Conservation (phyloP, 2,888 invertebrate genomes). For the Yponomeuta evonymella region DNA sequence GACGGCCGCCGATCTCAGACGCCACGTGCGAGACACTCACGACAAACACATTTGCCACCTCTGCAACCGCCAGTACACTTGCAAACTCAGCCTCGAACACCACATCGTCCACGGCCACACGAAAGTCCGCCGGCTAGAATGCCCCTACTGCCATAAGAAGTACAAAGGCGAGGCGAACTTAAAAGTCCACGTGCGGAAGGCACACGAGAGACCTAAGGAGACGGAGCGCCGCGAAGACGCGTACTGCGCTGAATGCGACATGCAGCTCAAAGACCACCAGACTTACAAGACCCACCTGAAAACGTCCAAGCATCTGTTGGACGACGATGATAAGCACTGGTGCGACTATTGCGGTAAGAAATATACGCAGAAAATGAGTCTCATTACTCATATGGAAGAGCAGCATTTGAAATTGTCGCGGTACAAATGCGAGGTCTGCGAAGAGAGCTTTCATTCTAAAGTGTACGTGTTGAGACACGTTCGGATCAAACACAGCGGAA, state of each 20-base stretch:
- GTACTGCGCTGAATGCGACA: constrained; percentile 26
- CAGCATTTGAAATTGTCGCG: constrained; percentile 7
- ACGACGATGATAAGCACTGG: background rate
- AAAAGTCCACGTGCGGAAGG: background rate
- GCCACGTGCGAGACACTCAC: background rate
- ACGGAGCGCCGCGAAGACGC: background rate
- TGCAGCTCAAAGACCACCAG: constrained; percentile 23
- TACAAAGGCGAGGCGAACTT: background rate
- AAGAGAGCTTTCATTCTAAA: background rate
- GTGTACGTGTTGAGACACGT: background rate
- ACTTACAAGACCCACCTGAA: constrained; percentile 21
- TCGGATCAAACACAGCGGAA: background rate
- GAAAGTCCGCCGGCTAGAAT: background rate
- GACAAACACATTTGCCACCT: background rate
- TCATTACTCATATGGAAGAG: background rate
- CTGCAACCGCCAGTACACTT: background rate
- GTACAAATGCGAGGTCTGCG: constrained; percentile 9
- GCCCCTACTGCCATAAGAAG: background rate
- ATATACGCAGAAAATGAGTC: background rate
- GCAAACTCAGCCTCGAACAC: background rate
- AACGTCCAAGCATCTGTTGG: background rate
- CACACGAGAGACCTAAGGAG: background rate
- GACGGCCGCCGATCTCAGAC: background rate
- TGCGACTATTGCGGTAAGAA: background rate
- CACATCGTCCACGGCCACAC: background rate